Base-by-base conservation (phyloP, 2,888 invertebrate species). In the Ochropleura leucogaster region DNA sequence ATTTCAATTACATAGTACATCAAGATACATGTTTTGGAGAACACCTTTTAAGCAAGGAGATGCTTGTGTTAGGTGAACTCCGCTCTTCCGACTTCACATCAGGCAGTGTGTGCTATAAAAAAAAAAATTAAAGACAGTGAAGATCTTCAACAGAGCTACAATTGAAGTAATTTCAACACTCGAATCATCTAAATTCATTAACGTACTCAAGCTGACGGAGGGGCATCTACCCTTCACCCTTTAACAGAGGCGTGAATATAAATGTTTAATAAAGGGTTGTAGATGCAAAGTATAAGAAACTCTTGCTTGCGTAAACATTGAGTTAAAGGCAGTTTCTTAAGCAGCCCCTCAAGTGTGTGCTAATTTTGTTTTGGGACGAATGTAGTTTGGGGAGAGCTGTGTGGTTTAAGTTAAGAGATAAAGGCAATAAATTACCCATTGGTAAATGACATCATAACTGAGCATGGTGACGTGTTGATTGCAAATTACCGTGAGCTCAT, bases 361-460 rank as follows among this genome's bases (percentile, higher is more conserved):
- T 92, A 92, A 92, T 92, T 92, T 91, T 71, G 89, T 90, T 89
- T 86, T 16, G 16, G 80, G 89, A 91, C 89, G 89, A 88, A 67
- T 84, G 87, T 87, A 86, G 84, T 87, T 88, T 66, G 81, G 85
- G 85, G 85, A 46, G 69, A 62, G 68, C 60, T 76, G 74, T 16
- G 62, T 68, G 84, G 78, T 74, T 9, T 59, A 85, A 87, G 84
- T 68, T 68, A 83, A 12, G 16, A 83, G 84, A 69, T 78, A 44
- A 49, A 20, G 6, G 60, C 42, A 16, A 55, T 40, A n/a, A n/a
- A 8, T 4, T 8, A 12, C 4, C 42, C 4, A 59, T 42, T 67
- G 40, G 10, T 14, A 9, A 6, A 30, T n/a, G 16, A 70, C 10
- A 5, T n/a, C 18, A 40, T 51, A 65, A 65, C 18, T 8, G 16